Evolutionary conservation across 2,888 invertebrate genomes (phyloP), one percentile per base, ranked within the genome.

Genomic region (Cephus nigrinus): DNA sequence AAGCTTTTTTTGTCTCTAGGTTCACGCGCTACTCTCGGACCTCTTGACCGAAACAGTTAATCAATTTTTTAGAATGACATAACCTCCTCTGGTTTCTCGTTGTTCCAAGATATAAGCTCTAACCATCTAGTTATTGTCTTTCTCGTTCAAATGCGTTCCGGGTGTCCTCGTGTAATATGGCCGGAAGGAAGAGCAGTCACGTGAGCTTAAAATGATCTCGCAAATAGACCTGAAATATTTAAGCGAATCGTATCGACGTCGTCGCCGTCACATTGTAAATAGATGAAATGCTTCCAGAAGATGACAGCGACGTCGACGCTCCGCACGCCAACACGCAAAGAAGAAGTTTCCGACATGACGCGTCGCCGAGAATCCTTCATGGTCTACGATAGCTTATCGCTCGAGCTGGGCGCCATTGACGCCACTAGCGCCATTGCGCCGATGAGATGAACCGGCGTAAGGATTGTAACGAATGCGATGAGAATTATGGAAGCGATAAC

Each of bases 401-500:
- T 69, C 76, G 12, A 31, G 68, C 35, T 30, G 32, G 35, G 30
- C 55, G 74, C 69, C 69, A 32, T 68, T n/a, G 55, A 40, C n/a
- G 69, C 74, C 78, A 76, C 4, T 40, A 40, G 40, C 40, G 40
- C 15, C 40, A 15, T 40, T 40, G 5, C 40, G 40, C 15, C 74
- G 79, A 68, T 69, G 35, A 75, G 35, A 31, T 32, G 68, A 36
- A 75, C 71, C 31, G 35, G 73, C 74, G 33, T 79, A 78, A 32
- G 80, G 80, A 40, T 84, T 76, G 34, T 82, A 82, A 34, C 78
- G 75, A 30, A 76, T 75, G 30, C 81, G 86, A 75, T 82, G 85
- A 76, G 82, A 82, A 75, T 86, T 84, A 68, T 80, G 84, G 55
- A 82, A 81, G 78, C 77, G 78, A 33, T 81, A 82, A 9, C 79